phyloP scores from a whole-genome alignment of 2,888 invertebrate genomes.

The Andricus quercusramuli region DNA sequence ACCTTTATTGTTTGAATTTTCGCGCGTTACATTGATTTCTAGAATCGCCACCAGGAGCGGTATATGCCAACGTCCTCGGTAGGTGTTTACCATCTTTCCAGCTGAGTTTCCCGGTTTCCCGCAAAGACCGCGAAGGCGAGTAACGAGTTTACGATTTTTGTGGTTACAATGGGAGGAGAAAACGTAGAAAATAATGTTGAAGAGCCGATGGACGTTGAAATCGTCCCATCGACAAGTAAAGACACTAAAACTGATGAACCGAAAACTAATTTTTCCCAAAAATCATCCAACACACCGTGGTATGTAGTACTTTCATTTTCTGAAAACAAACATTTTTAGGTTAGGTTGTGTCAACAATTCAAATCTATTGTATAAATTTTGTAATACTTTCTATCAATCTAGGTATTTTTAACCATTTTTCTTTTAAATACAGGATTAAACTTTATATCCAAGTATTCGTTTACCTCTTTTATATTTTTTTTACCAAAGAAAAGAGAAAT shows the following conservation, averaged over 20 bases:
- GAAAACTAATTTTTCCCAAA: slow-evolving; percentile 49
- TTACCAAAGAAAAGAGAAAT: no score
- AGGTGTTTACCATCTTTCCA: background rate
- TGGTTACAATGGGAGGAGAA: slow-evolving; percentile 61
- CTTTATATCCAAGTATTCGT: background rate
- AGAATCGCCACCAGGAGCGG: no score
- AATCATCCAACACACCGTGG: slow-evolving; percentile 66
- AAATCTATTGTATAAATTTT: background rate
- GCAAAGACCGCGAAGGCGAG: no score
- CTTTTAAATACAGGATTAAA: background rate
- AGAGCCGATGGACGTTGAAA: slow-evolving; percentile 66
- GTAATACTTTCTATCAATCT: background rate
- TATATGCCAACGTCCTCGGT: background rate
- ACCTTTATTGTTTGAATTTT: no score
- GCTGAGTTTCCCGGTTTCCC: background rate
- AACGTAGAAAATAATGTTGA: slow-evolving; percentile 51
- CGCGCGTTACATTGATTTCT: no score
- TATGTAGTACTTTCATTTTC: slow-evolving; percentile 51
- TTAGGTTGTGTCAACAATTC: slow-evolving; percentile 35
- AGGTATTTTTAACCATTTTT: background rate
- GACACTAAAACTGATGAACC: slow-evolving; percentile 46
- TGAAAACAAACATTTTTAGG: slow-evolving; percentile 24
- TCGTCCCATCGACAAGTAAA: slow-evolving; percentile 65
- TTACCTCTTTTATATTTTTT: no score
- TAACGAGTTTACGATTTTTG: background rate